Percentiles rank a stretch among this genome's conserved stretches.
Conservation (phyloP, 2,797 vertebrate genomes). For the Cynopterus sphinx region DNA sequence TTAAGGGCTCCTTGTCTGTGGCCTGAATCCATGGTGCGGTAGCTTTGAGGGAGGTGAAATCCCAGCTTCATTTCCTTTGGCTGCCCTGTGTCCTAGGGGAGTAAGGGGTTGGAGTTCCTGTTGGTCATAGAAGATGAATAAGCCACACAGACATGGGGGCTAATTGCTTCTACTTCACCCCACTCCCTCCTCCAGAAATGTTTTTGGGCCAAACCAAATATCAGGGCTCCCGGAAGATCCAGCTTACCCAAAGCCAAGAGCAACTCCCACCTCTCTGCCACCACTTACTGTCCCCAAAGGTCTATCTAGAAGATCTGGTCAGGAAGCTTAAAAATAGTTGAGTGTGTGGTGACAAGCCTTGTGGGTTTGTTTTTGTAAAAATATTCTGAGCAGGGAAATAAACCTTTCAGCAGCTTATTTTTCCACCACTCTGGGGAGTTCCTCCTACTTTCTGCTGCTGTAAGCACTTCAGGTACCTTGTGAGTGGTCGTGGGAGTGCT, state of each 20-base stretch:
- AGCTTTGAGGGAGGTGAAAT: neutral
- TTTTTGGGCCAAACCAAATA: slow-evolving; percentile 77
- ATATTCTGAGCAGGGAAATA: slow-evolving; percentile 77
- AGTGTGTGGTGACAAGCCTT: slow-evolving; percentile 75
- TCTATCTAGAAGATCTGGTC: slow-evolving; percentile 65
- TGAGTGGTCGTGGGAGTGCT: neutral
- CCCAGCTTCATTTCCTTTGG: slow-evolving; percentile 66
- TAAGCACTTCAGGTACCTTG: slow-evolving; percentile 53
- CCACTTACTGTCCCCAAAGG: slow-evolving; percentile 37
- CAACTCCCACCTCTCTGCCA: slow-evolving; percentile 58
- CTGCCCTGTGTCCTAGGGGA: slow-evolving; percentile 68
- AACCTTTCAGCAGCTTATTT: slow-evolving; percentile 80
- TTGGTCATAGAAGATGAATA: slow-evolving; percentile 50
- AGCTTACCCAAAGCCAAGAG: slow-evolving; percentile 67
- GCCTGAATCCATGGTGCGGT: neutral
- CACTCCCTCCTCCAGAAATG: slow-evolving; percentile 63
- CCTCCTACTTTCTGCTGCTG: slow-evolving; percentile 25
- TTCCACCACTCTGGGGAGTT: slow-evolving; percentile 55
- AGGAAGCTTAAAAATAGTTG: slow-evolving; percentile 81
- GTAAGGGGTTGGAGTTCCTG: slow-evolving; percentile 35
- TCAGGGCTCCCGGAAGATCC: slow-evolving; percentile 63
- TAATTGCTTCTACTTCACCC: slow-evolving; percentile 64
- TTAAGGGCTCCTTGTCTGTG: slow-evolving; percentile 8
- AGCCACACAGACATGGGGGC: slow-evolving; percentile 42
- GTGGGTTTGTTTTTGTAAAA: slow-evolving; percentile 70